Evolutionary conservation across 2,888 invertebrate species (phyloP).

Genomic region (Dasypolia templi): DNA sequence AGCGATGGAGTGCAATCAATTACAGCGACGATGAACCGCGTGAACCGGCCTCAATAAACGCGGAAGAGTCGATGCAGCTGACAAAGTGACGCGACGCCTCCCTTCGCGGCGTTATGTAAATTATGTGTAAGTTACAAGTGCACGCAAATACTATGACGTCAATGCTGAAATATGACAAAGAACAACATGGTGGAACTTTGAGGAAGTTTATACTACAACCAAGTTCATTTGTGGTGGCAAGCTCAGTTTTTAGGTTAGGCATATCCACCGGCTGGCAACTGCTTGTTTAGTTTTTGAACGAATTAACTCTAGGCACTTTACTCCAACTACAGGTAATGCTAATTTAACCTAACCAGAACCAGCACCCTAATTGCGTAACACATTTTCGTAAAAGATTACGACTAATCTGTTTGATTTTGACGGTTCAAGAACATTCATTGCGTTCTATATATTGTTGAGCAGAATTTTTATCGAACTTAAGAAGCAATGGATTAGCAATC

Average conservation of each 20-base stretch:
- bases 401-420: too few relatives aligned
- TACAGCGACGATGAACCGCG: conserved; percentile 75
- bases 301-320: neutral
- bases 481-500: too few relatives aligned
- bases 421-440: too few relatives aligned
- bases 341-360: neutral
- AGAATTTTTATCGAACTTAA: too few relatives aligned
- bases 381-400: too few relatives aligned
- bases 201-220: conserved; percentile 3
- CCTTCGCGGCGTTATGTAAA: conserved; percentile 57
- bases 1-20: conserved; percentile 65
- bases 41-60: conserved; percentile 83
- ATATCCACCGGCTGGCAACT: neutral
- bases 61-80: conserved; percentile 76
- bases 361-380: too few relatives aligned
- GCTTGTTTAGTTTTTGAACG: neutral
- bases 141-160: conserved; percentile 48
- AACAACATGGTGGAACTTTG: conserved; percentile 13
- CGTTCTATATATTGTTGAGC: too few relatives aligned
- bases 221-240: conserved; percentile 2
- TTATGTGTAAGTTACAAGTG: conserved; percentile 45
- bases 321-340: neutral
- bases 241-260: neutral
- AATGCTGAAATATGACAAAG: conserved; percentile 40
- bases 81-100: conserved; percentile 46